Evolutionary conservation across 2,888 invertebrate genomes (phyloP), one percentile per base, ranked within the genome.

Genomic region (Trimorus sp.): DNA sequence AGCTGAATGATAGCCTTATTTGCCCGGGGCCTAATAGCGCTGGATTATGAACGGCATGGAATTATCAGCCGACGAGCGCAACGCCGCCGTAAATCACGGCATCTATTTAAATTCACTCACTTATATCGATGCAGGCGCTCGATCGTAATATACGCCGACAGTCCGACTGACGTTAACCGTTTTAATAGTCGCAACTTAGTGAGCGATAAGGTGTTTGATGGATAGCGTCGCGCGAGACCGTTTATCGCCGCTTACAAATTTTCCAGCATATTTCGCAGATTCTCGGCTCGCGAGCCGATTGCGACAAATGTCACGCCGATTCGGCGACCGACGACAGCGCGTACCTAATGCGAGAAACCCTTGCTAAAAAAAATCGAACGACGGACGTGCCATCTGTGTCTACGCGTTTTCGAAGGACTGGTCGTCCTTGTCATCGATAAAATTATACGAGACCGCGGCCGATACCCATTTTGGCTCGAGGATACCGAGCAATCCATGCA

Each of bases 361-460:
- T 81, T 60, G 76, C 73, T 71, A 66, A 77, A 77, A 76, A n/a
- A 70, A 66, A 56, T 69, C 54, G 8, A 51, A 71, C 26, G 82
- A 82, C 53, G 71, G 69, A 66, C 78, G 56, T 49, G 66, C 79
- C 45, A 79, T 82, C 74, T 78, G 82, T 65, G 53, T 82, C 82
- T 79, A 79, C 82, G 71, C 71, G 59, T 82, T 83, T 83, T 83
- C 83, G 74, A 83, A 83, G 79, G 79, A 79, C 83, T 74, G 77
- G 79, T 77, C 70, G 79, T 83, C 83, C 83, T 83, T 83, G 83
- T 79, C 79, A 83, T 83, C 83, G 79, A 83, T 83, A 79, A 83
- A 83, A 83, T 79, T 83, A 83, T 83, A 83, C 83, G 79, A 79
- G 79, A 79, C 77, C 45, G 58, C 40, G 74, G 79, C 65, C 79